These are phyloP conservation scores for Neuroterus valhalla DNA, from an alignment of 1,140 invertebrate species.

Conservation along the genomic window DNA sequence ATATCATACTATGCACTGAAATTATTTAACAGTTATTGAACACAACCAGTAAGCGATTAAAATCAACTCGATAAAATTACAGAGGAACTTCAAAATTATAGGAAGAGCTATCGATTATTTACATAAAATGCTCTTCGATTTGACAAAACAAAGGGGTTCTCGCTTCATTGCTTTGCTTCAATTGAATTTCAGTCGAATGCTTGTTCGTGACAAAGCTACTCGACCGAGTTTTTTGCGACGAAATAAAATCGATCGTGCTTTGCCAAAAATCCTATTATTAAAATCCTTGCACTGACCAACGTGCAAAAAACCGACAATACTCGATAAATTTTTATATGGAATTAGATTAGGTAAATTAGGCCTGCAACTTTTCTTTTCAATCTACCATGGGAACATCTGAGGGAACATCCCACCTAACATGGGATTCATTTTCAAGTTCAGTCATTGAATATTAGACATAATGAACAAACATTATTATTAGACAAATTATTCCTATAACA, in stretches of 20 bases:
- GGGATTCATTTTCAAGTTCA: too few relatives aligned
- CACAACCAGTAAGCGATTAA: not conserved
- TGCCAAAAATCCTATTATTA: constrained; percentile 15
- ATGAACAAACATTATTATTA: too few relatives aligned
- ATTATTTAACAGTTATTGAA: not conserved
- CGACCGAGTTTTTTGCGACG: not conserved
- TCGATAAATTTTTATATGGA: too few relatives aligned
- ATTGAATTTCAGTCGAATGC: constrained; percentile 20
- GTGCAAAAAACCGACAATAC: not conserved
- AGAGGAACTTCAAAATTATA: constrained; percentile 5
- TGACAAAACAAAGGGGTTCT: constrained; percentile 20
- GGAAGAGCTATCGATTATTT: not conserved
- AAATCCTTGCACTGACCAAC: not conserved
- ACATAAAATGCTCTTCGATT: constrained; percentile 11
- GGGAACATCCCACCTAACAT: too few relatives aligned
- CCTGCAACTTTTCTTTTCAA: too few relatives aligned
- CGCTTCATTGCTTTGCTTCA: constrained; percentile 10
- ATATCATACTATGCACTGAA: not conserved
- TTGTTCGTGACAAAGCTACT: constrained; percentile 3
- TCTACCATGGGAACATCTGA: too few relatives aligned
- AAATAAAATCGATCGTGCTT: constrained; percentile 6
- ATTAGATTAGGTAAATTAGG: too few relatives aligned
- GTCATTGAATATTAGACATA: too few relatives aligned
- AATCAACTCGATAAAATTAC: constrained; percentile 3
- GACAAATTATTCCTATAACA: too few relatives aligned